Evolutionary conservation across 2,888 invertebrate genomes (phyloP), one percentile per base, ranked within the genome.

Genomic region (Macrophya annulata): DNA sequence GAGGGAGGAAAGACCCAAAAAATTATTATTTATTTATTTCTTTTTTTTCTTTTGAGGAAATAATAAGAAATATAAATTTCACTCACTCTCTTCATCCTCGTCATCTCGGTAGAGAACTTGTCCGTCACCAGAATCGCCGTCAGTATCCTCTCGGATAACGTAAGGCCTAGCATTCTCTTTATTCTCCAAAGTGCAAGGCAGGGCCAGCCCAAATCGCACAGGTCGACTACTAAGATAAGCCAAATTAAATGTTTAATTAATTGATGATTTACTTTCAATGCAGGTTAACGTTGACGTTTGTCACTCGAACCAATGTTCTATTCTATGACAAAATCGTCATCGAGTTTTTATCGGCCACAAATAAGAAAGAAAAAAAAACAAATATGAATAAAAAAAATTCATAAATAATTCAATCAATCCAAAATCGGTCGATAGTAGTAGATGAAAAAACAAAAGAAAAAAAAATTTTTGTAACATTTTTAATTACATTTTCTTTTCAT

Each of bases 111-210:
- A 97, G 88, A 97, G 95, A 87, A 97, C 96, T 94, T 95, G 92
- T 92, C 95, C 91, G 93, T 94, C 95, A 87, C 94, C 95, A 74
- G 96, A 95, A 89, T 96, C 96, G 89, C 91, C 92, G 86, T 94
- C 93, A 71, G 91, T 91, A 90, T 96, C 96, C 91, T 96, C 96
- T 87, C 95, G 95, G 91, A 96, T 96, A 89, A 96, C 95, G 95
- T 96, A 97, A 86, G 98, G 97, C 89, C 97, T 95, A 83, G 97
- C 95, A 92, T 98, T 98, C 94, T 98, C 98, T 94, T 98, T 98
- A 94, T 98, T 98, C 93, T 98, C 98, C 92, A 96, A 93, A 72
- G 97, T 96, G 93, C 96, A 96, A 86, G 97, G 96, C 91, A 97
- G 94, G 87, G 96, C 94, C 88, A 96, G 94, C 88, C 96, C 96